Percentiles rank a stretch among this genome's conserved stretches.
phyloP scores from a whole-genome alignment of 2,888 invertebrate species.

The Lasioglossum zephyrum region DNA sequence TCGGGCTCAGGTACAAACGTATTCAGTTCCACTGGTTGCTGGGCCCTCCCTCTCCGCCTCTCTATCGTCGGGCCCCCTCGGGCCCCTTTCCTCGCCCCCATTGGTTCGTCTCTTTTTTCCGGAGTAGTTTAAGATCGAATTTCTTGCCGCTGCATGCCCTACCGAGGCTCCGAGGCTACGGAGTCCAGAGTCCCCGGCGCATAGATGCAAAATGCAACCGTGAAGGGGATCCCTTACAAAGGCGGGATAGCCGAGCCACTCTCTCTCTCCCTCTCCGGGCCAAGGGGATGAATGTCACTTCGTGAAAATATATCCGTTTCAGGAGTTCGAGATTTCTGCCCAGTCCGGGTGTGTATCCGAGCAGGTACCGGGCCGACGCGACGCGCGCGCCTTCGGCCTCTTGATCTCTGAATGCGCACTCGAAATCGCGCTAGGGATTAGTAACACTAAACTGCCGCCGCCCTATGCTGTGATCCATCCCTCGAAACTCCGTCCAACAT shows the following conservation, averaged over 20 bases:
- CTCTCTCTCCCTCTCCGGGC: slow-evolving; percentile 61
- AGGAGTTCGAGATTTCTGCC: slow-evolving; percentile 68
- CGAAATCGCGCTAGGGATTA: slow-evolving; percentile 56
- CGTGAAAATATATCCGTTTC: slow-evolving; percentile 84
- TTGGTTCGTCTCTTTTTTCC: slow-evolving; percentile 72
- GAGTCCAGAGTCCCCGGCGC: slow-evolving; percentile 43
- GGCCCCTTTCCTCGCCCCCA: slow-evolving; percentile 53
- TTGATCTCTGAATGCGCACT: slow-evolving; percentile 46
- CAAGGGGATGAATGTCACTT: slow-evolving; percentile 77
- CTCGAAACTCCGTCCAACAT: background rate
- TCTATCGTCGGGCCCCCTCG: slow-evolving; percentile 2
- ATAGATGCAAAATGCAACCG: slow-evolving; percentile 81
- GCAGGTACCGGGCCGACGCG: slow-evolving; percentile 42
- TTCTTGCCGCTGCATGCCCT: slow-evolving; percentile 78
- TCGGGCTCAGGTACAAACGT: slow-evolving; percentile 84
- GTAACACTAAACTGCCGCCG: slow-evolving; percentile 57
- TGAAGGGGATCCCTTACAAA: slow-evolving; percentile 83
- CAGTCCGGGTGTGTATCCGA: slow-evolving; percentile 27
- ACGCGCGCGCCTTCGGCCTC: slow-evolving; percentile 24
- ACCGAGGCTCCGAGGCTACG: slow-evolving; percentile 1
- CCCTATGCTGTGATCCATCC: background rate
- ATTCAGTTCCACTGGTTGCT: slow-evolving; percentile 80
- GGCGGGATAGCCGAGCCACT: slow-evolving; percentile 72
- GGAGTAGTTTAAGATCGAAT: slow-evolving; percentile 78
- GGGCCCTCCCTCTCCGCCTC: slow-evolving; percentile 48